Base-by-base conservation (phyloP, 23 tunicate species). In the Styela clava region DNA sequence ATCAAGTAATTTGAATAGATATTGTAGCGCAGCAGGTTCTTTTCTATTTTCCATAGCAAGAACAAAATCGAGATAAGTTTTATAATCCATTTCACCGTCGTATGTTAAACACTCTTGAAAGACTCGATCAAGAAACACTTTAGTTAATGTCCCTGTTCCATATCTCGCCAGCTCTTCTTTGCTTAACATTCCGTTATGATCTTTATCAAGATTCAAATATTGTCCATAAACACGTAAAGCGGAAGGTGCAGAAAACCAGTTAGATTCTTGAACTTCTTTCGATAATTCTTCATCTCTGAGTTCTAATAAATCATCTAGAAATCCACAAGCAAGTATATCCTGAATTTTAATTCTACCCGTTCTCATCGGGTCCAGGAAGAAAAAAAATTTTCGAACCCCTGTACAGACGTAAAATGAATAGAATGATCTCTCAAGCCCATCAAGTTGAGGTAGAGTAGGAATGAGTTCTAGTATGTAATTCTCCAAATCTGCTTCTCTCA, bases 171-270 rank as follows among this genome's bases (percentile, higher is more conserved):
- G 71, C 52, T 96, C 99, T 82, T 88, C 90, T 85, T 91, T 96
- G 74, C 91, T 91, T 1, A 96, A 64, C 99, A 96, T 96, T 37
- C 99, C 99, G 78, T 96, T 96, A 74, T 96, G 99, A 63, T 96
- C 99, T 72, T 85, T 87, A 67, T 96, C 99, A 21, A 96, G 69
- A 69, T 96, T 91, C 1, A 96, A 85, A 78, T 96, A 96, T 37
- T 88, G 96, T 0, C 99, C 99, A 74, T 96, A 96, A 1, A 96
- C 97, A 52, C 99, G 78, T 33, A 96, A 86, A 24, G 97, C 99
- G 23, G 99, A 96, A 2, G 99, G 97, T 31, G 99, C 99, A n/a
- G 99, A 96, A 74, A 96, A 96, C 99, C 99, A 96, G 52, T 96
- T 96, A 0, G 87, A 78, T 82, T 96, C 99, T 84, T 96, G 99